Conservation (phyloP, 2,797 vertebrate genomes). For the Harpagifer antarcticus region DNA sequence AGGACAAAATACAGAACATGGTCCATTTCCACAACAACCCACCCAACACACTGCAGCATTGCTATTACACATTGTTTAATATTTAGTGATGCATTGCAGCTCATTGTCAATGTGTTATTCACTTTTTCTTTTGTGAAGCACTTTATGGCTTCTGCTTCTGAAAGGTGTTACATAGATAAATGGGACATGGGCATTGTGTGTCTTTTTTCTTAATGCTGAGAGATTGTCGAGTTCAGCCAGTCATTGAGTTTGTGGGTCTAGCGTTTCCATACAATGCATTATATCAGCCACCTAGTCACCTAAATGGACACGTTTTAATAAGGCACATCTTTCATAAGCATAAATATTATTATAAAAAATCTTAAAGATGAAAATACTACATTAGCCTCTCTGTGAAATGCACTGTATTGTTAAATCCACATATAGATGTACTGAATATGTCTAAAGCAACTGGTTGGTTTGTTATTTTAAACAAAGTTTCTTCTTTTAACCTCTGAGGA, state of each 20-base stretch:
- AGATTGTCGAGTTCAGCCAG: neutral
- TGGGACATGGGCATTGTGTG: neutral
- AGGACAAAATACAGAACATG: neutral
- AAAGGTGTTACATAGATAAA: slow-evolving; percentile 21
- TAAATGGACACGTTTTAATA: neutral
- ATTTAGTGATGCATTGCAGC: too few species aligned
- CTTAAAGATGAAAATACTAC: neutral
- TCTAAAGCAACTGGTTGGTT: too few species aligned
- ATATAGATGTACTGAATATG: neutral
- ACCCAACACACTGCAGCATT: neutral
- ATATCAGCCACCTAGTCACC: neutral
- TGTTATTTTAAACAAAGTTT: too few species aligned
- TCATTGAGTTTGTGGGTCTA: neutral
- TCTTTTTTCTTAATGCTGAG: neutral
- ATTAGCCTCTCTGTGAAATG: neutral
- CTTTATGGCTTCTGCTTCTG: neutral
- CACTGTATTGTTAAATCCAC: neutral
- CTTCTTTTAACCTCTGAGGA: neutral
- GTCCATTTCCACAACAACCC: neutral
- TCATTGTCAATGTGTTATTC: neutral
- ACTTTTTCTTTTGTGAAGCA: neutral
- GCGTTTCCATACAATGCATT: neutral
- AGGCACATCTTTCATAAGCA: neutral
- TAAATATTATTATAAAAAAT: neutral
- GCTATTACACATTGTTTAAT: too few species aligned